Evolutionary conservation across 2,888 invertebrate species (phyloP).

Genomic region (Pogonocherus hispidulus): DNA sequence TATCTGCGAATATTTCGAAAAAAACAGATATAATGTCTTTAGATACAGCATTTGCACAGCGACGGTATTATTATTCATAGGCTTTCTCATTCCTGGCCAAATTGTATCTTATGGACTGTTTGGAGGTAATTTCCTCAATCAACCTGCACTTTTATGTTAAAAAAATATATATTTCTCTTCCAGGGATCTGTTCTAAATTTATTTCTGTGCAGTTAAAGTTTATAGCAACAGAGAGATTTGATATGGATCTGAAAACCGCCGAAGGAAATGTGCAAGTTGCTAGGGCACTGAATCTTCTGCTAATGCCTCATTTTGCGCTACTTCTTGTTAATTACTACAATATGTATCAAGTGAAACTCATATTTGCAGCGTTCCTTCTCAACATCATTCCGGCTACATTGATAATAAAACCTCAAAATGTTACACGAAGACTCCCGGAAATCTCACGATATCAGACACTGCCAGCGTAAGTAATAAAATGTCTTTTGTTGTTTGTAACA

Average conservation of each 20-base stretch:
- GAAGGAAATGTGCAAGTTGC: conserved; percentile 49
- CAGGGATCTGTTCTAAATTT: conserved; percentile 50
- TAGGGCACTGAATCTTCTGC: conserved; percentile 50
- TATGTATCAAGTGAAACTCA: conserved; percentile 43
- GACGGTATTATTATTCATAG: conserved; percentile 43
- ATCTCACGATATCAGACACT: conserved; percentile 51
- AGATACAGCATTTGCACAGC: conserved; percentile 45
- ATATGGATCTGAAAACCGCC: conserved; percentile 47
- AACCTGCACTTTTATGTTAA: neutral
- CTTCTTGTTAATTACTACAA: conserved; percentile 42
- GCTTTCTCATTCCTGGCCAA: conserved; percentile 44
- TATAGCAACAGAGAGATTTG: conserved; percentile 47
- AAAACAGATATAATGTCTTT: conserved; percentile 41
- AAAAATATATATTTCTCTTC: conserved; percentile 31
- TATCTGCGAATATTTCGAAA: conserved; percentile 50
- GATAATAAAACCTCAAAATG: conserved; percentile 40
- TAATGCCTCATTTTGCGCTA: conserved; percentile 52
- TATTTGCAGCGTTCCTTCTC: conserved; percentile 52
- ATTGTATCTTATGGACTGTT: conserved; percentile 52
- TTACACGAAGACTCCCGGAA: conserved; percentile 27
- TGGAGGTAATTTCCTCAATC: conserved; percentile 48
- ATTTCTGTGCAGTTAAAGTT: conserved; percentile 48
- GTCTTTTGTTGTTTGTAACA: conserved; percentile 1
- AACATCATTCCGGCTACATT: conserved; percentile 52
- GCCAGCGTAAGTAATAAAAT: conserved; percentile 43